Conservation (phyloP, 2,888 invertebrate genomes). For the Eristalis tenax region DNA sequence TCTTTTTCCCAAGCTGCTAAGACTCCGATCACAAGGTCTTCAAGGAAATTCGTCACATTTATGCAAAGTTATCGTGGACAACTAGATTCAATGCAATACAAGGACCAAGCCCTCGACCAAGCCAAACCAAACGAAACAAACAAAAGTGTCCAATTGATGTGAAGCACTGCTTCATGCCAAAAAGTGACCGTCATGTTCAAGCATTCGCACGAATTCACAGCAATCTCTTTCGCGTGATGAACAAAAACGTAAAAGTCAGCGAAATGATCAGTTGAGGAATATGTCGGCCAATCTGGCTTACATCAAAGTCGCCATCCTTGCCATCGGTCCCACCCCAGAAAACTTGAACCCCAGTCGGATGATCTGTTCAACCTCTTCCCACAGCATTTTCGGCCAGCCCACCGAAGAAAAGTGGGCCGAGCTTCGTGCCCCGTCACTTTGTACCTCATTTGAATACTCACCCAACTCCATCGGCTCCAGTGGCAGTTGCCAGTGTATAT, state of each 20-base stretch:
- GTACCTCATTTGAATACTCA: constrained; percentile 60
- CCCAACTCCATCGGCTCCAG: constrained; percentile 8
- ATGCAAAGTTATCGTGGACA: no score
- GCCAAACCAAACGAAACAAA: not conserved
- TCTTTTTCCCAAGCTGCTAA: no score
- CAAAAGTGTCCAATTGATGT: no score
- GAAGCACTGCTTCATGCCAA: no score
- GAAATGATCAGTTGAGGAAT: not conserved
- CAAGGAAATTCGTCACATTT: no score
- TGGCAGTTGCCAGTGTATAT: constrained; percentile 15
- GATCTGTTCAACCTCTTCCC: constrained; percentile 30
- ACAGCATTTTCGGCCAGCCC: not conserved
- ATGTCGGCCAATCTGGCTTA: not conserved
- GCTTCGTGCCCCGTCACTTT: constrained; percentile 33
- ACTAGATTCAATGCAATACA: no score
- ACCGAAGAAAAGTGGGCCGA: constrained; percentile 50
- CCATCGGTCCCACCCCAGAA: not conserved
- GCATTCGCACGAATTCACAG: no score
- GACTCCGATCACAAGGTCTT: no score
- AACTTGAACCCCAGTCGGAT: not conserved
- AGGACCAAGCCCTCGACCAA: no score
- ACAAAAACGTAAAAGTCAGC: not conserved
- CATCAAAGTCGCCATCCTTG: not conserved
- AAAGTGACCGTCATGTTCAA: no score
- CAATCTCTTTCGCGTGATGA: no score